Conservation (phyloP, 1,140 invertebrate species). For the Cardiocondyla obscurior region DNA sequence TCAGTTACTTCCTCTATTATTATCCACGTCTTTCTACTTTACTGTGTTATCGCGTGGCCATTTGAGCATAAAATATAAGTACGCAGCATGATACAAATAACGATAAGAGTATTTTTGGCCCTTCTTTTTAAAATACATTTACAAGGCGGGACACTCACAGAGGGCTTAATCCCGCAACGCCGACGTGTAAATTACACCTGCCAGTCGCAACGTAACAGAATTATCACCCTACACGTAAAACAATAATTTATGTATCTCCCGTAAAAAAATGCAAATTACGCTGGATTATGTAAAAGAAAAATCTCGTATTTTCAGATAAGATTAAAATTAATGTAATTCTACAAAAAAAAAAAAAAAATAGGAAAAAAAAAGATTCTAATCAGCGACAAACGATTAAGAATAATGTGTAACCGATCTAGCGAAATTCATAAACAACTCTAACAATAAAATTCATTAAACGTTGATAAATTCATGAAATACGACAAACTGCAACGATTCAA, state of each 20-base stretch:
- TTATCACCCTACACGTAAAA: not conserved
- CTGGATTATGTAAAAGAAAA: not conserved
- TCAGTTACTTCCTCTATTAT: constrained; percentile 41
- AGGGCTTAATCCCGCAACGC: not conserved
- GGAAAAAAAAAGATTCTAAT: no score
- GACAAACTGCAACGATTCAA: no score
- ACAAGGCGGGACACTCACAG: not conserved
- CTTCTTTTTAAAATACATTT: not conserved
- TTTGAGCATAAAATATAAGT: constrained; percentile 14
- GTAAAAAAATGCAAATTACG: not conserved
- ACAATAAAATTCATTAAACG: no score
- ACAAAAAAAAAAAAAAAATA: no score
- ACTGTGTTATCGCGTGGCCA: not conserved
- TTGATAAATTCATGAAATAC: no score
- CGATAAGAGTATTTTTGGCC: not conserved
- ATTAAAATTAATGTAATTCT: no score
- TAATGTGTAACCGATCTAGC: no score
- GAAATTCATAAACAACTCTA: no score
- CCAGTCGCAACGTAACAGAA: not conserved
- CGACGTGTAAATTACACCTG: constrained; percentile 10
- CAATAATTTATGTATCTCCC: not conserved
- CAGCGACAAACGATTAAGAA: no score
- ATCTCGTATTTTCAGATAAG: no score
- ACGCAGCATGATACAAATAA: not conserved
- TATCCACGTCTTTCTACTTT: constrained; percentile 22